Conservation (phyloP, 2,888 invertebrate genomes). For the Ichneumoninae sp. region DNA sequence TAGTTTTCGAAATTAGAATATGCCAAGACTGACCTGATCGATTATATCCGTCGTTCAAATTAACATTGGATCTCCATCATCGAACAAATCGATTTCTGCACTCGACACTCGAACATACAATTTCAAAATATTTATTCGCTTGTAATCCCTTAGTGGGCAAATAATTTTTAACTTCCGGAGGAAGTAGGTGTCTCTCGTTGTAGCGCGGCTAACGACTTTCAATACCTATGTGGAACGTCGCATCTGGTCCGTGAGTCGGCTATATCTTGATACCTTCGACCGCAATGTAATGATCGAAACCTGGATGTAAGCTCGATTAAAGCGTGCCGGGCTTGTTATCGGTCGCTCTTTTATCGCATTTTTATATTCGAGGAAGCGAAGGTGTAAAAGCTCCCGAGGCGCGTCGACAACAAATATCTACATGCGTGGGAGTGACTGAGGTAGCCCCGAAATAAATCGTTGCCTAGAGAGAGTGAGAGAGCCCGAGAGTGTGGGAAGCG, state of each 20-base stretch:
- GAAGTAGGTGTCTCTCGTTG: slow-evolving; percentile 18
- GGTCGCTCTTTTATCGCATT: neutral
- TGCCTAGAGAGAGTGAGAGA: slow-evolving; percentile 16
- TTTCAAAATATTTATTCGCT: neutral
- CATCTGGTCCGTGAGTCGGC: neutral
- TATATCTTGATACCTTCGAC: neutral
- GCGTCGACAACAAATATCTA: slow-evolving; percentile 56
- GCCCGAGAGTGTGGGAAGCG: neutral
- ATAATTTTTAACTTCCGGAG: slow-evolving; percentile 47
- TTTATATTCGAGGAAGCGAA: slow-evolving; percentile 17
- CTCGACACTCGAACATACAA: neutral
- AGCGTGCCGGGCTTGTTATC: neutral
- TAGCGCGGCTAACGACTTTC: slow-evolving; percentile 26
- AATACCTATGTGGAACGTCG: slow-evolving; percentile 5
- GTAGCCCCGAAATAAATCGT: slow-evolving; percentile 71
- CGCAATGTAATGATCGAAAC: neutral
- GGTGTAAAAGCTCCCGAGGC: slow-evolving; percentile 24
- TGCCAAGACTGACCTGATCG: neutral
- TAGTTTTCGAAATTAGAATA: neutral
- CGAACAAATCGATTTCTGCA: neutral
- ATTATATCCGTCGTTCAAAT: neutral
- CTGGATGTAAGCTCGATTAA: neutral
- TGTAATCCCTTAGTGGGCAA: slow-evolving; percentile 35
- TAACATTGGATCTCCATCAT: neutral
- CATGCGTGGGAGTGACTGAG: slow-evolving; percentile 48